phyloP scores from a whole-genome alignment of 53 echinoderm and acorn worm species.

The Mesocentrotus franciscanus region DNA sequence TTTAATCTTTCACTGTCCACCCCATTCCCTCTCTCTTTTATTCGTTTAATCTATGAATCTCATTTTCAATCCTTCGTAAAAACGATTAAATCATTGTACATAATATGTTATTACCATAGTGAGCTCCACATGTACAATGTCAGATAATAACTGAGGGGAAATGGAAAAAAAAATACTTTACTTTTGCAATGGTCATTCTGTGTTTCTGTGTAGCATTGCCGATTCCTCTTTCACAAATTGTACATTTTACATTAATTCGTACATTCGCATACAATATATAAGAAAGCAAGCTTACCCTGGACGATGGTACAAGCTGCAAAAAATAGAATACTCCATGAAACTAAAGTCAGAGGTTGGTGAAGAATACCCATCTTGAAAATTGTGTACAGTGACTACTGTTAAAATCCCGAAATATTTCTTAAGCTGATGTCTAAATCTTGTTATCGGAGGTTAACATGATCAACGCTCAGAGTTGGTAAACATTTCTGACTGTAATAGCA shows the following conservation, averaged over 20 bases:
- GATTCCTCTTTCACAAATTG: background rate
- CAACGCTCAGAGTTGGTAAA: background rate
- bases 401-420: background rate
- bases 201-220: background rate
- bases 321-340: background rate
- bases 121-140: too few relatives aligned
- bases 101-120: too few relatives aligned
- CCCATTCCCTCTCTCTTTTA: too few relatives aligned
- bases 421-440: background rate
- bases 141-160: background rate
- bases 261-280: background rate
- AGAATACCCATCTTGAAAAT: background rate
- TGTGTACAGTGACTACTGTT: background rate
- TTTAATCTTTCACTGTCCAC: too few relatives aligned
- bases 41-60: too few relatives aligned
- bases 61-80: too few relatives aligned
- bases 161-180: background rate
- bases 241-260: background rate
- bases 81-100: too few relatives aligned
- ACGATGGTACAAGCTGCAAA: background rate
- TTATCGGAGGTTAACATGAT: background rate
- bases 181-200: background rate
- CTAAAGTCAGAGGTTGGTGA: background rate
- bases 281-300: background rate
- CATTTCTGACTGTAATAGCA: background rate